Conservation (phyloP, 2,797 vertebrate genomes). For the Darevskia nairensis region DNA sequence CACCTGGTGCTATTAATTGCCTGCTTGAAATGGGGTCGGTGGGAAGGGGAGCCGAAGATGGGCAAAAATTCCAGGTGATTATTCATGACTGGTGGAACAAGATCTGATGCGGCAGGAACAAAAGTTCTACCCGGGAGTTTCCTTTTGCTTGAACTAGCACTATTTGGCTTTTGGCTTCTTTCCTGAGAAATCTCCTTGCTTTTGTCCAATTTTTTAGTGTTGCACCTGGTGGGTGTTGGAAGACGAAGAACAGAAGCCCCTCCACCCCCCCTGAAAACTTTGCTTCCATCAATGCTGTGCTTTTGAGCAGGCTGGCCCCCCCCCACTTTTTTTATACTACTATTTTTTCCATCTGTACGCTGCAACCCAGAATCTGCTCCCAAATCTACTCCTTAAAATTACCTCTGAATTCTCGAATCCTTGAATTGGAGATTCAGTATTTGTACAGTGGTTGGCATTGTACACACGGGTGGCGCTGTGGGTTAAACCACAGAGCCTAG, state of each 20-base stretch:
- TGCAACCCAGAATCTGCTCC: background rate
- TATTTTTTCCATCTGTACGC: conserved; percentile 28
- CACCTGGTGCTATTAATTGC: conserved; percentile 78
- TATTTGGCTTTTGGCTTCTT: conserved; percentile 47
- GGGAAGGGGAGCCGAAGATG: conserved; percentile 33
- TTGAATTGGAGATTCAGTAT: background rate
- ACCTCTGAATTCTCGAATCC: background rate
- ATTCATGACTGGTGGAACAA: conserved; percentile 43
- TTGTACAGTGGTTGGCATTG: background rate
- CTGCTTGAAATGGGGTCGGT: conserved; percentile 34
- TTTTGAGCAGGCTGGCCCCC: conserved; percentile 41
- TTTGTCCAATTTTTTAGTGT: conserved; percentile 53
- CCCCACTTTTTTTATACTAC: background rate
- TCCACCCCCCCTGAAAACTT: background rate
- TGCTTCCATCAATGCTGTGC: background rate
- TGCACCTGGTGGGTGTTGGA: conserved; percentile 43
- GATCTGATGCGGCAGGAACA: conserved; percentile 35
- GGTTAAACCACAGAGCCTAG: no score
- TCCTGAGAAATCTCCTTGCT: conserved; percentile 40
- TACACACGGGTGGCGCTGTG: no score
- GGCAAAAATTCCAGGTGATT: conserved; percentile 55
- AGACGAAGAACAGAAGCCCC: conserved; percentile 53
- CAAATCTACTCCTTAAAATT: background rate
- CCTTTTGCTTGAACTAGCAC: conserved; percentile 35
- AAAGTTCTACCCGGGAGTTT: conserved; percentile 49